Evolutionary conservation across 2,113 vertebrate genomes (phyloP).

Genomic region (Psilopsiagon aurifrons): DNA sequence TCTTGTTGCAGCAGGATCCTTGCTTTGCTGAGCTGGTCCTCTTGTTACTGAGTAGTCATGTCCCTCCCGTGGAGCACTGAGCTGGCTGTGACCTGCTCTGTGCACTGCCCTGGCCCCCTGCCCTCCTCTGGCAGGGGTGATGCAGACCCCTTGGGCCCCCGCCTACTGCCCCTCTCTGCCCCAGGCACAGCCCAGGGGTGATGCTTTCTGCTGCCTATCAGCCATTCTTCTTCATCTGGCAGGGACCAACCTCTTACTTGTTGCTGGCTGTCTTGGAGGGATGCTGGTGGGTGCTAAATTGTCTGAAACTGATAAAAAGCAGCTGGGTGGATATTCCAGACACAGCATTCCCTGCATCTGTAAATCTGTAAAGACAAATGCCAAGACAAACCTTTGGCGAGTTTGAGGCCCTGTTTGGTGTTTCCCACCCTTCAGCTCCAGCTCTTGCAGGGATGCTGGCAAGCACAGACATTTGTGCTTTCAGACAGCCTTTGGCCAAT

Average conservation of each 20-base stretch:
- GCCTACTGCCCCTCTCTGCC: background rate
- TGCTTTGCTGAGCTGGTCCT: background rate
- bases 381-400: background rate
- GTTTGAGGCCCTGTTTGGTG: background rate
- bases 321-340: background rate
- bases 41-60: background rate
- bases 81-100: background rate
- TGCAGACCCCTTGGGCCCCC: background rate
- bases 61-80: rapidly evolving
- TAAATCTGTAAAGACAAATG: constrained; percentile 8
- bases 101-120: background rate
- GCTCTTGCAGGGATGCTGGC: background rate
- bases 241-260: background rate
- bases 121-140: background rate
- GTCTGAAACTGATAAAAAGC: background rate
- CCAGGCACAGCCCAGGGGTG: background rate
- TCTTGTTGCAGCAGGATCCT: background rate
- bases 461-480: background rate
- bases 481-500: background rate
- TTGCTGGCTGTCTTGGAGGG: rapidly evolving
- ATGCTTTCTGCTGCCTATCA: background rate
- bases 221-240: rapidly evolving
- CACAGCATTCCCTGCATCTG: background rate
- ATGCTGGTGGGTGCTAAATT: background rate
- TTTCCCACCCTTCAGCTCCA: background rate